Evolutionary conservation across 1,140 invertebrate species (phyloP).

Genomic region (Drosophila albomicans): DNA sequence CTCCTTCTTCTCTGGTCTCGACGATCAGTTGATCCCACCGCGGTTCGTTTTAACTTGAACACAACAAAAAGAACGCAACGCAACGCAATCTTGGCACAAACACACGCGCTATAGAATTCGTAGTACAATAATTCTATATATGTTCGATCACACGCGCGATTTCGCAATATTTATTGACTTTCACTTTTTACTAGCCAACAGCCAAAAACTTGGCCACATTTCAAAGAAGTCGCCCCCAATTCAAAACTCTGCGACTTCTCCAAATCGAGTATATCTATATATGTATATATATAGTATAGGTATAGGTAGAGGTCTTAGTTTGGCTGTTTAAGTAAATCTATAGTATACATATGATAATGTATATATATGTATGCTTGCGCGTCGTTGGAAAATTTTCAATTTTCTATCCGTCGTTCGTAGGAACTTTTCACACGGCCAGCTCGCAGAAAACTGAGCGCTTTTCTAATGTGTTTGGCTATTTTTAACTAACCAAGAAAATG

Average conservation of each 20-base stretch:
- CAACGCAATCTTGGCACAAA: not conserved
- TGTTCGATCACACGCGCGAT: slow-evolving; percentile 64
- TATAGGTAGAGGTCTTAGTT: slow-evolving; percentile 2
- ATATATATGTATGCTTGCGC: slow-evolving; percentile 53
- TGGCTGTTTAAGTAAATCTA: slow-evolving; percentile 48
- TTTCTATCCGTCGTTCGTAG: slow-evolving; percentile 46
- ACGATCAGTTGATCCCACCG: slow-evolving; percentile 22
- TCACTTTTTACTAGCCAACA: slow-evolving; percentile 45
- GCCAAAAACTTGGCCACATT: slow-evolving; percentile 6
- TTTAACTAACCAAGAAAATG: slow-evolving; percentile 50
- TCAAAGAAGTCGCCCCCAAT: slow-evolving; percentile 5
- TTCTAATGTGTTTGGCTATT: slow-evolving; percentile 70
- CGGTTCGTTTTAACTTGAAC: slow-evolving; percentile 37
- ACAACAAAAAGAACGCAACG: slow-evolving; percentile 23
- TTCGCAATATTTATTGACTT: slow-evolving; percentile 79
- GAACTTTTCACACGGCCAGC: slow-evolving; percentile 73
- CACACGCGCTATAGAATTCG: slow-evolving; percentile 25
- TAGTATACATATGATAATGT: slow-evolving; percentile 57
- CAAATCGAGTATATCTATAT: not conserved
- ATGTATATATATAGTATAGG: slow-evolving; percentile 1
- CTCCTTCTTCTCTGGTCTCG: not conserved
- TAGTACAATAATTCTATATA: slow-evolving; percentile 22
- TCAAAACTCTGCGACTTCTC: slow-evolving; percentile 15
- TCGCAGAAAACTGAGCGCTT: slow-evolving; percentile 74
- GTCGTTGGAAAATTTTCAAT: slow-evolving; percentile 69